Evolutionary conservation across 2,113 vertebrate genomes (phyloP).

Genomic region (Pterocles orientalis): DNA sequence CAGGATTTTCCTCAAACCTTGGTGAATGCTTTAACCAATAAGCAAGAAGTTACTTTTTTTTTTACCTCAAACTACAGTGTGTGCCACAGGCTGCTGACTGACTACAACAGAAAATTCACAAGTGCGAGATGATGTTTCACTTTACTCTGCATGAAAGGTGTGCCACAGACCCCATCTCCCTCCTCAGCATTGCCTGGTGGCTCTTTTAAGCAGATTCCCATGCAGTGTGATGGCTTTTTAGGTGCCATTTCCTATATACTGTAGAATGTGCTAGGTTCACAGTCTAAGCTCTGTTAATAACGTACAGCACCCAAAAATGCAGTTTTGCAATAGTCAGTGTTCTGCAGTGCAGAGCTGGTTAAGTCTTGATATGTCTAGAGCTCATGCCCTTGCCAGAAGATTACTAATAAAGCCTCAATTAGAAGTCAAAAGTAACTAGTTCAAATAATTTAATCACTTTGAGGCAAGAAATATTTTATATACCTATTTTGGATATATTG

Average conservation of each 20-base stretch:
- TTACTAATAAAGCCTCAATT: neutral
- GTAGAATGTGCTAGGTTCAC: neutral
- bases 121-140: neutral
- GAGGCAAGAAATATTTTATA: neutral
- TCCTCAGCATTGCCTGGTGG: neutral
- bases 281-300: neutral
- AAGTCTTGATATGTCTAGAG: neutral
- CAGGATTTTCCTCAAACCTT: neutral
- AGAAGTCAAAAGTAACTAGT: neutral
- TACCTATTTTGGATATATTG: neutral
- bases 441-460: neutral
- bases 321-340: neutral
- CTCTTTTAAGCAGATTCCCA: neutral
- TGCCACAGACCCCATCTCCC: neutral
- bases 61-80: neutral
- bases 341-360: neutral
- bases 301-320: neutral
- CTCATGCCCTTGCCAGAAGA: neutral
- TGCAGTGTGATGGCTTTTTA: neutral
- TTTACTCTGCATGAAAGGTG: neutral
- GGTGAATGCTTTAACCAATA: neutral
- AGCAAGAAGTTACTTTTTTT: neutral
- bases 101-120: fast-evolving
- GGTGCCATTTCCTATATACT: neutral
- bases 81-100: neutral